phyloP scores from a whole-genome alignment of 2,113 vertebrate genomes.

The Redunca redunca region DNA sequence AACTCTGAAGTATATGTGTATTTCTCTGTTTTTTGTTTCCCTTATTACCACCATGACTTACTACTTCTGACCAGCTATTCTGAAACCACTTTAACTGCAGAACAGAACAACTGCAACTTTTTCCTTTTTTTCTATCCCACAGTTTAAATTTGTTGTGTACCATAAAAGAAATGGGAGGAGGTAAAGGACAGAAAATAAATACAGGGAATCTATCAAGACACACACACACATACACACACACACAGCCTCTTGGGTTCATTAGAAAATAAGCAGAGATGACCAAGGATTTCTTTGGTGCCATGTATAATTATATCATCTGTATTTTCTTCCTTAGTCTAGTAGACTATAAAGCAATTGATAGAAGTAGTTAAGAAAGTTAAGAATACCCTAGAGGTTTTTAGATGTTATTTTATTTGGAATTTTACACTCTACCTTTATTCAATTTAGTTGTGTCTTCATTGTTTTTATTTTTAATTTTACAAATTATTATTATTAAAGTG shows the following conservation, averaged over 20 bases:
- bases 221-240: neutral
- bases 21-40: neutral
- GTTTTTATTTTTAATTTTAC: slow-evolving; percentile 15
- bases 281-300: neutral
- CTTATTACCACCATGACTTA: neutral
- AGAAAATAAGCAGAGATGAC: neutral
- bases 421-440: neutral
- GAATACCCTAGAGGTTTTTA: neutral
- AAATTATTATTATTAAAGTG: neutral
- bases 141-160: neutral
- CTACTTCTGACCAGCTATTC: neutral
- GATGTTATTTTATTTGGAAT: slow-evolving; percentile 3
- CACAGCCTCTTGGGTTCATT: neutral
- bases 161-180: neutral
- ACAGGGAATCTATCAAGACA: neutral
- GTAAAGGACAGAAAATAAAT: neutral
- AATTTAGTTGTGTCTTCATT: neutral
- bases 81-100: neutral
- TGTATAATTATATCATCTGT: neutral
- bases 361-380: neutral
- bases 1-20: neutral
- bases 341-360: neutral
- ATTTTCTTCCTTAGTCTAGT: neutral
- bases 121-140: neutral
- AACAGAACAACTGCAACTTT: neutral